A percentile compares a stretch with the other conserved stretches of the same genome.
These are phyloP conservation scores for Bruchidius siliquastri DNA, from an alignment of 2,888 invertebrate genomes.

Conservation along the genomic window DNA sequence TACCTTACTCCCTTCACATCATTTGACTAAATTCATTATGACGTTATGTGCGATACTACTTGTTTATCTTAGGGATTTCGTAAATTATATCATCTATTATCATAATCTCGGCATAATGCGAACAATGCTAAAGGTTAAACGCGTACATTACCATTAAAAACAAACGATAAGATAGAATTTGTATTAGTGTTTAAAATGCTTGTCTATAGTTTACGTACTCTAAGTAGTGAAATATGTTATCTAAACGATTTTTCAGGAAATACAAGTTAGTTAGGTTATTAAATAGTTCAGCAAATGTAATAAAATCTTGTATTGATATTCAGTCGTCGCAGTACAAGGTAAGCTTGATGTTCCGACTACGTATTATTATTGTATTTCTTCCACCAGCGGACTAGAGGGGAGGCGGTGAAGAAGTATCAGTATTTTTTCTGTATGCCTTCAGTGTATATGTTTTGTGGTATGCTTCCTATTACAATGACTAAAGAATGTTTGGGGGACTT, in stretches of 20 bases:
- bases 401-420: too few relatives aligned
- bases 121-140: not conserved
- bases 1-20: too few relatives aligned
- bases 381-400: too few relatives aligned
- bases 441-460: too few relatives aligned
- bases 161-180: not conserved
- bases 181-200: not conserved
- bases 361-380: too few relatives aligned
- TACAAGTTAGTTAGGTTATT: not conserved
- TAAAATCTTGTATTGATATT: slow-evolving; percentile 38
- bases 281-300: slow-evolving; percentile 28
- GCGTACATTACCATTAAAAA: not conserved
- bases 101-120: not conserved
- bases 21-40: too few relatives aligned
- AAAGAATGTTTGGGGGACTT: too few relatives aligned
- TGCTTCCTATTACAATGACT: too few relatives aligned
- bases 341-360: too few relatives aligned
- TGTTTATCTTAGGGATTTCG: not conserved
- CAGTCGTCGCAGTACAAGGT: slow-evolving; percentile 39
- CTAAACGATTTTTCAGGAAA: not conserved
- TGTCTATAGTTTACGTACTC: not conserved
- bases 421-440: too few relatives aligned
- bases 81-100: not conserved
- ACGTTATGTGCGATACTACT: not conserved
- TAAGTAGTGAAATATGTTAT: not conserved